Conservation (phyloP, 2,888 invertebrate species). For the Polyploca ridens region DNA sequence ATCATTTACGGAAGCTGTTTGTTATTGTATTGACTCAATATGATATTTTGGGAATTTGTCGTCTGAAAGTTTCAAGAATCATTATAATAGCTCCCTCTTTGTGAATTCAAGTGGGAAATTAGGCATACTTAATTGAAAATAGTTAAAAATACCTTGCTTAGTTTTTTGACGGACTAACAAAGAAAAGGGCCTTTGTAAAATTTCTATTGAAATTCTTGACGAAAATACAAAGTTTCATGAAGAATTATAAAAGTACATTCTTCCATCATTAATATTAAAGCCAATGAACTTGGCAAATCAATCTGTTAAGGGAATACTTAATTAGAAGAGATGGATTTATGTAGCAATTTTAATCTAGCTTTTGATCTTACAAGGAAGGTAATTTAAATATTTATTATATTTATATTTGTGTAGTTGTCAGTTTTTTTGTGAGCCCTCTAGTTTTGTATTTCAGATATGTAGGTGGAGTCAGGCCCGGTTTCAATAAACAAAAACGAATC, state of each 20-base stretch:
- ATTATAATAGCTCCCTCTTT: neutral
- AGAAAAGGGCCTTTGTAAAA: neutral
- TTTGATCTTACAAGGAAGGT: too few relatives aligned
- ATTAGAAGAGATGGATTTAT: neutral
- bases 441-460: too few relatives aligned
- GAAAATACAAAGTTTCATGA: neutral
- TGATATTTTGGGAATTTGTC: too few relatives aligned
- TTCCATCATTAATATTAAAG: neutral
- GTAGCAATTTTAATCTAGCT: neutral
- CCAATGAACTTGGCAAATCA: neutral
- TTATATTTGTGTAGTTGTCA: too few relatives aligned
- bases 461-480: too few relatives aligned
- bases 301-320: neutral
- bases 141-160: neutral
- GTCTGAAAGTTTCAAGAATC: neutral
- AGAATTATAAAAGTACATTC: neutral
- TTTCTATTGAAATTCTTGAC: slow-evolving; percentile 1
- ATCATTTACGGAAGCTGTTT: neutral
- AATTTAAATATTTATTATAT: too few relatives aligned
- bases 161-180: neutral
- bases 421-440: too few relatives aligned
- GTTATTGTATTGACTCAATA: neutral
- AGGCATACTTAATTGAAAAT: neutral
- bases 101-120: neutral
- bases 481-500: too few relatives aligned